Conservation (phyloP, 2,113 vertebrate species). For the Caracal caracal region DNA sequence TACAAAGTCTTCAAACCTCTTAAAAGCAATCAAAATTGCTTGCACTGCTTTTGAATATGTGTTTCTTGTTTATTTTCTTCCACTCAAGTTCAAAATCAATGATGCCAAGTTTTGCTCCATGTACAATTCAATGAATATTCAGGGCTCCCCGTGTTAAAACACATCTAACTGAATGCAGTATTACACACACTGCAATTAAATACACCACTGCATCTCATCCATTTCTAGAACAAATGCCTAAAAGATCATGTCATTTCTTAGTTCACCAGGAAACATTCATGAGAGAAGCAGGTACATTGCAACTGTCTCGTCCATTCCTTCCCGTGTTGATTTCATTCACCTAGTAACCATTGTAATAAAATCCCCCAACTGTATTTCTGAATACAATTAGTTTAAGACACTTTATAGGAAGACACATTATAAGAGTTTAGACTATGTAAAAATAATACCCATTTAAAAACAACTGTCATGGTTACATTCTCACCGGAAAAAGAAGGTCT, state of each 20-base stretch:
- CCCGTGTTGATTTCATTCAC: conserved; percentile 66
- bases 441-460: conserved; percentile 55
- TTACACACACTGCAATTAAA: background rate
- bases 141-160: background rate
- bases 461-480: conserved; percentile 58
- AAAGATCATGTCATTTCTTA: conserved; percentile 59
- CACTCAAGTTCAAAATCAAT: conserved; percentile 57
- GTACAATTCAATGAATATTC: conserved; percentile 47
- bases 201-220: background rate
- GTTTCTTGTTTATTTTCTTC: conserved; percentile 67
- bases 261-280: conserved; percentile 63
- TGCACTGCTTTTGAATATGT: conserved; percentile 26
- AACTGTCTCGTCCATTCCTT: conserved; percentile 42
- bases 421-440: conserved; percentile 61
- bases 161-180: background rate
- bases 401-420: conserved; percentile 41
- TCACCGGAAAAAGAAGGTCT: conserved; percentile 65
- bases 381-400: conserved; percentile 76
- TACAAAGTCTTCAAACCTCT: conserved; percentile 70
- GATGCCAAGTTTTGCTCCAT: conserved; percentile 25
- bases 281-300: conserved; percentile 72
- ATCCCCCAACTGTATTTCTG: conserved; percentile 69
- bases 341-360: conserved; percentile 78
- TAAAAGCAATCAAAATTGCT: conserved; percentile 56
- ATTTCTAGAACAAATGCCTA: conserved; percentile 9